Percentiles rank a stretch among this genome's conserved stretches.
These are phyloP conservation scores for Heliothis subflexa DNA, from an alignment of 1,140 invertebrate genomes.

Conservation along the genomic window DNA sequence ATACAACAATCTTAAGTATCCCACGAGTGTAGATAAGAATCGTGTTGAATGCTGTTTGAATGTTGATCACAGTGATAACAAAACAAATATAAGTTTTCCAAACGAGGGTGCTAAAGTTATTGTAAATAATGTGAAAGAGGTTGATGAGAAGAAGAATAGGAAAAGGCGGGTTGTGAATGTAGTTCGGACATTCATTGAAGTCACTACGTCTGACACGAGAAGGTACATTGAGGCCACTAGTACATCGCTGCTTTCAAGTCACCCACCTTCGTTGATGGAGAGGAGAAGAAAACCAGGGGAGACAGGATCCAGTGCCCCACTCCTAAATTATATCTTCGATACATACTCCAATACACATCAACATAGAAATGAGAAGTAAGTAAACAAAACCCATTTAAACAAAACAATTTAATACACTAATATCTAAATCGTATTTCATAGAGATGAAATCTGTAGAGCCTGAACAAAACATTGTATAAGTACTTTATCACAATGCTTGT, in stretches of 20 bases:
- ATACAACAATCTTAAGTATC: conserved; percentile 58
- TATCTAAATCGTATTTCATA: neutral
- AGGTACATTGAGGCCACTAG: conserved; percentile 55
- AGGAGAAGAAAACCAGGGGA: conserved; percentile 73
- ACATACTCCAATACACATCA: conserved; percentile 81
- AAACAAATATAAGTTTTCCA: conserved; percentile 50
- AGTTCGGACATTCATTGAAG: conserved; percentile 56
- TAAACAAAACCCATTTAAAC: conserved; percentile 4
- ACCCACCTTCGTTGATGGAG: conserved; percentile 60
- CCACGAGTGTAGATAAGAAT: conserved; percentile 54
- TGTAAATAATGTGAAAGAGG: conserved; percentile 54
- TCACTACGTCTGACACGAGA: conserved; percentile 51
- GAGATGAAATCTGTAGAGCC: neutral
- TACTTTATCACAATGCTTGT: conserved; percentile 13
- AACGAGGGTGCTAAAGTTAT: conserved; percentile 62
- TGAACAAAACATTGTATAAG: conserved; percentile 29
- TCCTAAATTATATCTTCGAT: conserved; percentile 84
- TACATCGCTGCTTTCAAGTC: conserved; percentile 49
- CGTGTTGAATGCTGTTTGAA: conserved; percentile 60
- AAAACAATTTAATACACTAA: conserved; percentile 18
- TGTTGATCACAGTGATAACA: conserved; percentile 47
- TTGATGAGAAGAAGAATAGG: conserved; percentile 63
- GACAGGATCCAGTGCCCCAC: conserved; percentile 76
- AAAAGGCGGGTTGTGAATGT: conserved; percentile 70
- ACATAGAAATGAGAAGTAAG: conserved; percentile 80